phyloP scores from a whole-genome alignment of 2,888 invertebrate genomes.

The Harpalus rufipes region DNA sequence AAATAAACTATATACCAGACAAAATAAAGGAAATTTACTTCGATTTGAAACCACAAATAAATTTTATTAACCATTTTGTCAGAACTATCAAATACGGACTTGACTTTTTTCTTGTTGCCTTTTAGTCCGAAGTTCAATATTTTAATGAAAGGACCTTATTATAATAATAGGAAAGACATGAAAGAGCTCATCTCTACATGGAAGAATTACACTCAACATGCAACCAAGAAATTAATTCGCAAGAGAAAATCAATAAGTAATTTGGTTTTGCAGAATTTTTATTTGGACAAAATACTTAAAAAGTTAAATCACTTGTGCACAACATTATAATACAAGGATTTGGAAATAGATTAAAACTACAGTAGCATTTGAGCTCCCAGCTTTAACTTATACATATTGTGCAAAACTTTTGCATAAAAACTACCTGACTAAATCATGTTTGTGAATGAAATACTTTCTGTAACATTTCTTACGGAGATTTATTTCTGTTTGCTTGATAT shows the following conservation, averaged over 20 bases:
- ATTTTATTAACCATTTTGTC: no score
- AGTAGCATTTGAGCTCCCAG: constrained; percentile 40
- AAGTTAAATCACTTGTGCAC: constrained; percentile 47
- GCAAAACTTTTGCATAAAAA: constrained; percentile 23
- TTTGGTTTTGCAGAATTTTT: constrained; percentile 41
- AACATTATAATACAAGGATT: constrained; percentile 48
- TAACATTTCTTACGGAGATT: background rate
- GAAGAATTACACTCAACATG: constrained; percentile 2
- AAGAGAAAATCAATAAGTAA: constrained; percentile 43
- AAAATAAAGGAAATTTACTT: no score
- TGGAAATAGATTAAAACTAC: constrained; percentile 44
- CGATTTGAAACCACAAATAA: no score
- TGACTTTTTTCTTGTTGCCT: background rate
- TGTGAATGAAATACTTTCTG: constrained; percentile 9
- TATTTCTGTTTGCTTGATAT: background rate
- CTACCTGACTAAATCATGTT: background rate
- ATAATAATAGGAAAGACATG: constrained; percentile 5
- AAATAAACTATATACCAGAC: no score
- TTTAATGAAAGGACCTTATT: background rate
- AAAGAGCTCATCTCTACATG: constrained; percentile 5
- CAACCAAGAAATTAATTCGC: background rate
- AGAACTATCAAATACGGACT: no score
- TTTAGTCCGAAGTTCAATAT: background rate
- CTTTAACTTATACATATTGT: constrained; percentile 44
- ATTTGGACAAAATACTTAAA: constrained; percentile 47